Conservation (phyloP, 2,113 vertebrate genomes). For the Alces alces region DNA sequence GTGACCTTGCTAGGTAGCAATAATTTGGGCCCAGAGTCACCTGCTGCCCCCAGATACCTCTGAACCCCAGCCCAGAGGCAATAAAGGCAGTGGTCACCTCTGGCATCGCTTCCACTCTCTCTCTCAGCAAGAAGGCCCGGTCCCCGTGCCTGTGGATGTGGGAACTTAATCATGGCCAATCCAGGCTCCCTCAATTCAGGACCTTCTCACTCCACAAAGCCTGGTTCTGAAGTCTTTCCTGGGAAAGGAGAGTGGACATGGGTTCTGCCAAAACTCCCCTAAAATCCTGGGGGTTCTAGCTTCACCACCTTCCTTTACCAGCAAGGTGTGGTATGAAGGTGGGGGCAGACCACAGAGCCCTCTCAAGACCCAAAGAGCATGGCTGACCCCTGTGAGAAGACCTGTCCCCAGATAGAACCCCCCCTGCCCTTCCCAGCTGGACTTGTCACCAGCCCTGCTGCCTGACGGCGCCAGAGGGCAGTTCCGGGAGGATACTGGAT, state of each 20-base stretch:
- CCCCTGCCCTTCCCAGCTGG: neutral
- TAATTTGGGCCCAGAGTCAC: slow-evolving; percentile 60
- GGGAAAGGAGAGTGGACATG: neutral
- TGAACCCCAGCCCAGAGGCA: slow-evolving; percentile 38
- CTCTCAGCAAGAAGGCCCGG: neutral
- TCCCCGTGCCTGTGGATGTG: fast-evolving
- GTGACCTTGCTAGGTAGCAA: slow-evolving; percentile 59
- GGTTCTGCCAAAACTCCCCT: neutral
- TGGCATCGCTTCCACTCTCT: neutral
- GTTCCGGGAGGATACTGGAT: neutral
- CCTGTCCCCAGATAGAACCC: neutral
- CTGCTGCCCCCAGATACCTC: slow-evolving; percentile 37
- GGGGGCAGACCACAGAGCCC: neutral
- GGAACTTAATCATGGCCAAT: neutral
- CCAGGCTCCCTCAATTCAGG: neutral
- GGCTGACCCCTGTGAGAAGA: neutral
- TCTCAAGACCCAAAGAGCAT: neutral
- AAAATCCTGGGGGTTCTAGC: neutral
- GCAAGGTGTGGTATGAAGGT: neutral
- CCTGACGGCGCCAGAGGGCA: neutral
- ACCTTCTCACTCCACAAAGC: neutral
- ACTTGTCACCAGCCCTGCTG: neutral
- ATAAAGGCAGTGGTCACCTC: slow-evolving; percentile 57
- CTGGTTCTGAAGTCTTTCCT: neutral
- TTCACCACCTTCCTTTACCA: neutral